A percentile compares a stretch with the other conserved stretches of the same genome.
Evolutionary conservation across 2,888 invertebrate species (phyloP).

Genomic region (Andricus curvator): DNA sequence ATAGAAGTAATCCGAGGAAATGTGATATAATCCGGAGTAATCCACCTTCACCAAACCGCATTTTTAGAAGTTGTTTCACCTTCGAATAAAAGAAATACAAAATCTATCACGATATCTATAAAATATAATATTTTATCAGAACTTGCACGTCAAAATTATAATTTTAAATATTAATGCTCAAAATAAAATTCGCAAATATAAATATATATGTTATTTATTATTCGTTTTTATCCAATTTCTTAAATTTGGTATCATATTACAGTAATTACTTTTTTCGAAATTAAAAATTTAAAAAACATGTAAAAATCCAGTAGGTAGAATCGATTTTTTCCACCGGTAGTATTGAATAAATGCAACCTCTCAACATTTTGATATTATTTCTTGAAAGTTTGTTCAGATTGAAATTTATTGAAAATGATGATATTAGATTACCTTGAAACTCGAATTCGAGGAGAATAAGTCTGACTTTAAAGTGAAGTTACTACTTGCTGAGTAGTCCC

Average conservation of each 20-base stretch:
- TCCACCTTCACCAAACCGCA: too few relatives aligned
- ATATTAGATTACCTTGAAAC: neutral
- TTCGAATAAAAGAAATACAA: too few relatives aligned
- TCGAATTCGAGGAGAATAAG: conserved; percentile 9
- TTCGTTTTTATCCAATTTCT: too few relatives aligned
- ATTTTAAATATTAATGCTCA: too few relatives aligned
- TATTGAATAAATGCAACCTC: neutral
- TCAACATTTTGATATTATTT: neutral
- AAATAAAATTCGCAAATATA: too few relatives aligned
- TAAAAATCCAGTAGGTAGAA: neutral
- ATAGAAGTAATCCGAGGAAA: too few relatives aligned
- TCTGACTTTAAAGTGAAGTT: conserved; percentile 53
- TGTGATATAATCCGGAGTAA: too few relatives aligned
- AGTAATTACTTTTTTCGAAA: neutral
- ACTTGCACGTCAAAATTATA: too few relatives aligned
- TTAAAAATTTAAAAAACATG: neutral
- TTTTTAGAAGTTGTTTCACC: too few relatives aligned
- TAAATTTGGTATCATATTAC: too few relatives aligned
- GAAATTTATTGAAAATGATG: neutral
- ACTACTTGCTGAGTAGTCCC: conserved; percentile 52
- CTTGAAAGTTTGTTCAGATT: neutral
- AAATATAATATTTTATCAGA: neutral
- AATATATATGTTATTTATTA: too few relatives aligned
- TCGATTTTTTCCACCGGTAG: neutral
- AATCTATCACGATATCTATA: neutral